Base-by-base conservation (phyloP, 2,797 vertebrate genomes). In the Crocodylus rhombifer region DNA sequence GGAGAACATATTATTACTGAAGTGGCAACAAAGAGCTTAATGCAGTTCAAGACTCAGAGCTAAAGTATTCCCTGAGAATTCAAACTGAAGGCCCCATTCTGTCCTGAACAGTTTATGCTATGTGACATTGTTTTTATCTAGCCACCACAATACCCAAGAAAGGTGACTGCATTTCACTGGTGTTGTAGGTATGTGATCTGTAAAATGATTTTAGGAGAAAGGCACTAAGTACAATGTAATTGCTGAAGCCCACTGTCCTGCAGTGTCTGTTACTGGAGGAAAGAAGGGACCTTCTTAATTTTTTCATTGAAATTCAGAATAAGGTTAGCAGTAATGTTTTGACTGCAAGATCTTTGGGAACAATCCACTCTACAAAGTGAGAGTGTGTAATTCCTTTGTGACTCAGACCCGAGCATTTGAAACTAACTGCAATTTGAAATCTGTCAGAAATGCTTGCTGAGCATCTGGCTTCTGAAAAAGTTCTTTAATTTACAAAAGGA, bases 371-470 rank as follows among this genome's bases (percentile, higher is more conserved):
- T 87, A 92, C 67, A 5, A 91, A 97, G 94, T 78, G 93, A 94
- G 91, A 90, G 87, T 94, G 65, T 0, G 4, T 76, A 94, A 92
- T 90, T 93, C 90, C 89, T 94, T 57, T 0, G 25, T 94, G 96
- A 86, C 82, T 87, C 74, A 93, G 88, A 87, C 95, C 95, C 71
- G 79, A 63, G 90, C 77, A 87, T 69, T 95, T 95, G 87, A 87
- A 94, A 87, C 58, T 93, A 96, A 94, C 93, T 96, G 92, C 86
- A 95, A 15, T 95, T 95, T 97, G 97, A 96, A 96, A 95, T 90
- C 95, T 95, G 95, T 97, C 93, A 97, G 91, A 94, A 96, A 94
- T 86, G 81, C 91, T 95, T 97, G 97, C 96, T 82, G 95, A 95
- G 94, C 80, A 95, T 90, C 77, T 94, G 95, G 95, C 94, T 97